Evolutionary conservation across 2,888 invertebrate species (phyloP).

Genomic region (Drosophila maculinotata): DNA sequence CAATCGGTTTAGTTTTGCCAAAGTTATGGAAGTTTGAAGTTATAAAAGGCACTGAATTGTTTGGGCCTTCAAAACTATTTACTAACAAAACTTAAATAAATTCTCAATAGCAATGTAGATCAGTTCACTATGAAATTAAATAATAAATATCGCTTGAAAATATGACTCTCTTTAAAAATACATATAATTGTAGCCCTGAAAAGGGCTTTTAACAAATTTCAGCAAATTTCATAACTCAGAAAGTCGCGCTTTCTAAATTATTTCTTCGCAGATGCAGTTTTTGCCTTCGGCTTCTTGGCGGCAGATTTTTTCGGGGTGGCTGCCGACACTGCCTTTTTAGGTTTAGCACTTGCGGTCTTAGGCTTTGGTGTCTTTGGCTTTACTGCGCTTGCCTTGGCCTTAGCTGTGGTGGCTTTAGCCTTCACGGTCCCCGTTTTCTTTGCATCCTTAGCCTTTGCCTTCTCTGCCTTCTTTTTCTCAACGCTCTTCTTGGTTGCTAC

Average conservation of each 20-base stretch:
- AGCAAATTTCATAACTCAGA: neutral
- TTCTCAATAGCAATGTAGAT: no score
- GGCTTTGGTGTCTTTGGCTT: constrained; percentile 42
- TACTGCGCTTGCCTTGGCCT: constrained; percentile 28
- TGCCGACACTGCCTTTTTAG: constrained; percentile 38
- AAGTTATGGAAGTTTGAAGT: no score
- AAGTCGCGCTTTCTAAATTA: constrained; percentile 15
- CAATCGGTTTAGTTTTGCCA: no score
- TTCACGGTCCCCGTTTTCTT: constrained; percentile 49
- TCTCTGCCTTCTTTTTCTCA: constrained; percentile 47
- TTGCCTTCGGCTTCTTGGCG: constrained; percentile 49
- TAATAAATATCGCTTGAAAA: neutral
- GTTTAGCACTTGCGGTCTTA: constrained; percentile 34
- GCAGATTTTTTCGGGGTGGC: constrained; percentile 38
- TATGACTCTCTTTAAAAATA: constrained; percentile 1
- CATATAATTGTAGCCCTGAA: constrained; percentile 8
- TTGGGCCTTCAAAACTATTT: no score
- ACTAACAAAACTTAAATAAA: no score
- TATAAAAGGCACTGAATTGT: no score
- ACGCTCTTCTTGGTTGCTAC: constrained; percentile 40
- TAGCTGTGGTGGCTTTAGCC: constrained; percentile 39
- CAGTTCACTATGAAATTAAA: no score
- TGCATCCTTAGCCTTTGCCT: constrained; percentile 48
- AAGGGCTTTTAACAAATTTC: constrained; percentile 6
- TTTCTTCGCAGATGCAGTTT: constrained; percentile 42